Percentiles rank a stretch among this genome's conserved stretches.
These are phyloP conservation scores for Heteromurus nitidus DNA, from an alignment of 2,888 invertebrate species.

Conservation along the genomic window DNA sequence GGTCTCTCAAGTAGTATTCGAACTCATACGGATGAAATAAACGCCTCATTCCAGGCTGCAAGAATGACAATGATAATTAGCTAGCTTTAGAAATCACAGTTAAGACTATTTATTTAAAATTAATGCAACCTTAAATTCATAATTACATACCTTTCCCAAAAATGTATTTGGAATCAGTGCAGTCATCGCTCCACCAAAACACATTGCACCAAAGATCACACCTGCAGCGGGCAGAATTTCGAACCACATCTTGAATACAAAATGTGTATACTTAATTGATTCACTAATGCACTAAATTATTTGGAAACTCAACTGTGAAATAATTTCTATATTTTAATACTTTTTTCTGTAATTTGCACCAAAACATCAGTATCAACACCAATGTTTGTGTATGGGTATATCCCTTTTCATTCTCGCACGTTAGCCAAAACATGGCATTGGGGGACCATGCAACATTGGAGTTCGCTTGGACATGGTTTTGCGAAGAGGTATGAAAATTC, in stretches of 20 bases:
- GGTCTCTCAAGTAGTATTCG: conserved; percentile 55
- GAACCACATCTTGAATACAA: conserved; percentile 66
- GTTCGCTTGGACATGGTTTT: no score
- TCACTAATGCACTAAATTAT: not conserved
- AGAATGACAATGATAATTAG: no score
- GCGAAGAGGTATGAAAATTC: no score
- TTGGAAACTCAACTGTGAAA: no score
- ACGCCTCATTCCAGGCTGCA: conserved; percentile 19
- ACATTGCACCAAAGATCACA: conserved; percentile 66
- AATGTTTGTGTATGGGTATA: no score
- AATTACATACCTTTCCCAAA: conserved; percentile 60
- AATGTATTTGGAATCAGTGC: conserved; percentile 34
- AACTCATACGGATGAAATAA: conserved; percentile 44
- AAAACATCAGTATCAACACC: no score
- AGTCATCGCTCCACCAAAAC: conserved; percentile 45
- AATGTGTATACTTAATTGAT: not conserved
- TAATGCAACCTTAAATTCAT: no score
- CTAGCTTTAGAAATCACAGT: not conserved
- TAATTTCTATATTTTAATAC: no score
- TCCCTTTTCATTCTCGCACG: no score
- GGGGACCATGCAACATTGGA: no score
- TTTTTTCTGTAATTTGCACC: no score
- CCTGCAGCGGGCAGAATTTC: conserved; percentile 68
- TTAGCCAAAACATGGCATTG: no score
- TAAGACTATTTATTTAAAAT: not conserved